Percentiles rank a stretch among this genome's conserved stretches.
phyloP scores from a whole-genome alignment of 2,113 vertebrate genomes.

The Perca flavescens region DNA sequence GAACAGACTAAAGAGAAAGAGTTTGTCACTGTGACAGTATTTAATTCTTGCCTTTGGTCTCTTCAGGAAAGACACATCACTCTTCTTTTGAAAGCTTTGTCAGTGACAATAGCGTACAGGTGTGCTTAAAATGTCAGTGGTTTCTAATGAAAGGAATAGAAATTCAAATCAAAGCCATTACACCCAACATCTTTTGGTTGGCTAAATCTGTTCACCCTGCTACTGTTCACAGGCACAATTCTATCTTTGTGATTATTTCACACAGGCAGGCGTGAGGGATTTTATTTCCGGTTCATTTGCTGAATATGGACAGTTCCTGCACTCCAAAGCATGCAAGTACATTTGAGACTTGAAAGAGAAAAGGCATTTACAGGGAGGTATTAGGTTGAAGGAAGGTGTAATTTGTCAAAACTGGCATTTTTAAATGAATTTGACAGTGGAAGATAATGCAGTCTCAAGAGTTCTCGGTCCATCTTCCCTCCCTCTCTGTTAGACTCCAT shows the following conservation, averaged over 20 bases:
- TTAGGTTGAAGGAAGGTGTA: slow-evolving; percentile 47
- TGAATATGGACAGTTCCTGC: slow-evolving; percentile 36
- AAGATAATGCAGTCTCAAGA: slow-evolving; percentile 55
- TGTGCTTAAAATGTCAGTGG: slow-evolving; percentile 76
- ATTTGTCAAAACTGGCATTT: slow-evolving; percentile 66
- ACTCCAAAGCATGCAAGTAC: slow-evolving; percentile 33
- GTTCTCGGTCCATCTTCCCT: slow-evolving; percentile 39
- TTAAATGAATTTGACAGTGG: slow-evolving; percentile 47
- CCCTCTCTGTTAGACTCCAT: slow-evolving; percentile 54
- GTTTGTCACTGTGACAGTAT: background rate
- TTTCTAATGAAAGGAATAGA: slow-evolving; percentile 68
- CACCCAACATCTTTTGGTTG: slow-evolving; percentile 29
- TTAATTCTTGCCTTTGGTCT: slow-evolving; percentile 42
- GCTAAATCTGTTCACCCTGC: slow-evolving; percentile 30
- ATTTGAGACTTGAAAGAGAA: slow-evolving; percentile 40
- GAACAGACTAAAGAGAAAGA: background rate
- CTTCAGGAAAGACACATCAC: slow-evolving; percentile 39
- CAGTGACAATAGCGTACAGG: slow-evolving; percentile 40
- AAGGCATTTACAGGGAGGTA: slow-evolving; percentile 54
- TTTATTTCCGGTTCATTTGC: slow-evolving; percentile 60
- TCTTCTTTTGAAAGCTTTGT: slow-evolving; percentile 66
- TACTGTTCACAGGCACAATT: slow-evolving; percentile 25
- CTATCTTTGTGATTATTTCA: slow-evolving; percentile 37
- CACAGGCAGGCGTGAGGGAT: slow-evolving; percentile 48
- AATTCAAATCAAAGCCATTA: slow-evolving; percentile 70